phyloP scores from a whole-genome alignment of 2,888 invertebrate species.

The Seira sanloemensis region DNA sequence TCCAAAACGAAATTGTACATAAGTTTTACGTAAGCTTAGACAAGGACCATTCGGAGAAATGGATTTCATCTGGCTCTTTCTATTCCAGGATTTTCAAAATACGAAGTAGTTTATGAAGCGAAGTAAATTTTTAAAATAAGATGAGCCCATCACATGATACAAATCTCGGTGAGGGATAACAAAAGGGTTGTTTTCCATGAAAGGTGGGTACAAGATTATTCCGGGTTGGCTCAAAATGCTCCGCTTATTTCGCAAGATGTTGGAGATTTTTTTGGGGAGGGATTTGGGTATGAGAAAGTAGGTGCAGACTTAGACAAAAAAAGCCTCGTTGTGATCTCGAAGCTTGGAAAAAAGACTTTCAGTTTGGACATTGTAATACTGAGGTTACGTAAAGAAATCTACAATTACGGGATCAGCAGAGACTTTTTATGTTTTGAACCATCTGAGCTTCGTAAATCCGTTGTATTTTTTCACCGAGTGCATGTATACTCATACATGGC shows the following conservation, averaged over 20 bases:
- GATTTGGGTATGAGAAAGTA: too few species aligned
- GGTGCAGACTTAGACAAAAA: too few species aligned
- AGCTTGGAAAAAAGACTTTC: too few species aligned
- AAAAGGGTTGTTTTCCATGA: constrained; percentile 15
- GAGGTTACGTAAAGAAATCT: too few species aligned
- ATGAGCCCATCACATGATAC: constrained; percentile 12
- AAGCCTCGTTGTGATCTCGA: too few species aligned
- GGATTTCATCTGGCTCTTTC: background rate
- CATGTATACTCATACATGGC: background rate
- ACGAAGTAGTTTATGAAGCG: background rate
- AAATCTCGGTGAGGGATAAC: constrained; percentile 31
- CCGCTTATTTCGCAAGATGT: too few species aligned
- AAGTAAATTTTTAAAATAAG: background rate
- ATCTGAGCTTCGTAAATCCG: background rate
- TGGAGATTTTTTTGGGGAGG: too few species aligned
- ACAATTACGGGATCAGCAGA: too few species aligned
- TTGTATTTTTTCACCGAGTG: background rate
- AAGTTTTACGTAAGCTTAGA: background rate
- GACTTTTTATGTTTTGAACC: background rate
- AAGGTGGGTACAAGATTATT: too few species aligned
- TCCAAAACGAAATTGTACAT: background rate
- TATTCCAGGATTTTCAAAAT: background rate
- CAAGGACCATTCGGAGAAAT: background rate
- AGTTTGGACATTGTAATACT: too few species aligned
- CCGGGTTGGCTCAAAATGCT: too few species aligned